phyloP scores from a whole-genome alignment of 2,797 vertebrate species.

The Sciaenops ocellatus region DNA sequence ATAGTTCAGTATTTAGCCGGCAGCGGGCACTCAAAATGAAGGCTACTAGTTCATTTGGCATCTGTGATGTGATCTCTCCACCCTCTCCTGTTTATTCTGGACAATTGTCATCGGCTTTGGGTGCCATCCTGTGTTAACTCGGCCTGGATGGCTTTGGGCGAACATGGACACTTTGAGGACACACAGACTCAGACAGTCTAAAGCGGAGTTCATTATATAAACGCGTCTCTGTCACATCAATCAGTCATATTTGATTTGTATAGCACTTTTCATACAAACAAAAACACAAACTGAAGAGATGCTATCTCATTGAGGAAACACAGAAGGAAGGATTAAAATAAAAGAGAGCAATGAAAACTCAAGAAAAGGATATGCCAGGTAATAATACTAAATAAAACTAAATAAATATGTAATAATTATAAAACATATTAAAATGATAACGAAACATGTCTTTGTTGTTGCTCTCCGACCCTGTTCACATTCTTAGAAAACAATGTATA shows the following conservation, averaged over 20 bases:
- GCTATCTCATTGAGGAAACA: too few relatives aligned
- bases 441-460: neutral
- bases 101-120: slow-evolving; percentile 47
- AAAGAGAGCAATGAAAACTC: too few relatives aligned
- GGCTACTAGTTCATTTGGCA: slow-evolving; percentile 16
- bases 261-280: too few relatives aligned
- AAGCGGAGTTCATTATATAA: slow-evolving; percentile 6
- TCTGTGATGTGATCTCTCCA: slow-evolving; percentile 69
- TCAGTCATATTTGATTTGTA: too few relatives aligned
- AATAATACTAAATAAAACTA: too few relatives aligned
- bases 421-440: too few relatives aligned
- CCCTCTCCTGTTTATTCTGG: slow-evolving; percentile 76
- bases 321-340: too few relatives aligned
- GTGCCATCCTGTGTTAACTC: slow-evolving; percentile 46
- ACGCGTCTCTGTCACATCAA: neutral
- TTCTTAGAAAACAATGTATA: neutral
- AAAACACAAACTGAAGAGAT: too few relatives aligned
- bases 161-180: neutral
- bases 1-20: neutral
- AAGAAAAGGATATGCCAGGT: too few relatives aligned
- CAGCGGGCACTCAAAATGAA: neutral
- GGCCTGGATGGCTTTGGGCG: neutral
- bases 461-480: neutral
- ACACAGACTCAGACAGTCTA: slow-evolving; percentile 12
- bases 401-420: too few relatives aligned